These are phyloP conservation scores for Micromys minutus DNA, from an alignment of 2,113 vertebrate species.

Conservation along the genomic window DNA sequence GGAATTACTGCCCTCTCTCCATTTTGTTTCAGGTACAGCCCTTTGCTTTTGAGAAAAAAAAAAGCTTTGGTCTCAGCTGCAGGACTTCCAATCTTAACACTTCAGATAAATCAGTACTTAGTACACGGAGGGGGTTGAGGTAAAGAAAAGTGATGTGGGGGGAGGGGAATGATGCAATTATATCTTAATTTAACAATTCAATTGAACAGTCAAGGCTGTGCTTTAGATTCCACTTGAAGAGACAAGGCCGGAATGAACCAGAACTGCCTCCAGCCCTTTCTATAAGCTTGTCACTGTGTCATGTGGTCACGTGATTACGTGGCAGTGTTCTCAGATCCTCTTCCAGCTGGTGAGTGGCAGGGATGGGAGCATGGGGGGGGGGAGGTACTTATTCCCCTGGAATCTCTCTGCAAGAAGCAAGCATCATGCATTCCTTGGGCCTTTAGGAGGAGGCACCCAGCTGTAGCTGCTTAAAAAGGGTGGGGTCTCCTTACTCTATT, in stretches of 20 bases:
- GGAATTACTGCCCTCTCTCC: neutral
- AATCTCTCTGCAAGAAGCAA: neutral
- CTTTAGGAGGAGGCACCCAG: neutral
- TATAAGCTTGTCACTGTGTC: rapidly evolving
- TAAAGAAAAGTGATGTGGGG: neutral
- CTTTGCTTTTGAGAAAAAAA: neutral
- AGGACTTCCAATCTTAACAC: neutral
- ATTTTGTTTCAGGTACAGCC: constrained; percentile 11
- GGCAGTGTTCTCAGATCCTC: neutral
- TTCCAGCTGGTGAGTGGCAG: neutral
- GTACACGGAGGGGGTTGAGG: neutral
- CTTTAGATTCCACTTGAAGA: neutral
- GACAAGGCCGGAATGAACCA: neutral
- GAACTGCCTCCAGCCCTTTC: neutral
- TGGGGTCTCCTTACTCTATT: neutral
- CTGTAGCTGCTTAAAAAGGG: neutral
- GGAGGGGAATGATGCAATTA: neutral
- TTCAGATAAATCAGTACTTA: neutral
- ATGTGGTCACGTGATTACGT: no score
- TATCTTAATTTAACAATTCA: neutral
- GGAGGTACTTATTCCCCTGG: neutral
- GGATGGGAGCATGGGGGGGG: neutral
- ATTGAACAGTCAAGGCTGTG: neutral
- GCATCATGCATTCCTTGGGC: neutral
- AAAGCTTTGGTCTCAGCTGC: neutral